Base-by-base conservation (phyloP, 2,888 invertebrate genomes). In the Tryphoninae sp. region DNA sequence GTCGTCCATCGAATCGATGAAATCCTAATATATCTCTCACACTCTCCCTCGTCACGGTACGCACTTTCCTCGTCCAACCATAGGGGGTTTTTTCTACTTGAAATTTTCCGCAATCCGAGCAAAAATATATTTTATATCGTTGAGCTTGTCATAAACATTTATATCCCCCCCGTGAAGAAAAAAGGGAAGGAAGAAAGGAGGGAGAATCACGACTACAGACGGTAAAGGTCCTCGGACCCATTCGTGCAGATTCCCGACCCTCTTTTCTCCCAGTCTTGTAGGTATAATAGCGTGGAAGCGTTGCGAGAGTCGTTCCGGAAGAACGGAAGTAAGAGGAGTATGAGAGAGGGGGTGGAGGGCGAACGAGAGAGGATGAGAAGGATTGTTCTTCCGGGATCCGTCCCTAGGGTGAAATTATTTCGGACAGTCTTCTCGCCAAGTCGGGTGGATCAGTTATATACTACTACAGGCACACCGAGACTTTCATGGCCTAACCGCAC, bases 321-420 rank as follows among this genome's bases (percentile, higher is more conserved):
- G 77, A 65, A 64, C 55, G 77, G 65, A 76, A 81, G 78, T 49
- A 42, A 49, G 74, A 71, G 78, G 53, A 26, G 26, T 4, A 33
- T 53, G 45, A 62, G 61, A 69, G 33, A 51, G 8, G 19, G 53
- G 45, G 33, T 0, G 16, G 71, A 40, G 22, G 23, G 13, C n/a
- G 61, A 61, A 75, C 49, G 49, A 42, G 75, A 72, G 78, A 65
- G 51, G 62, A 26, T 51, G 53, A 77, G 33, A 51, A 9, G 75
- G 72, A 81, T 77, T 78, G 81, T 83, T 83, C 81, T 81, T 83
- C 74, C 74, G 74, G 67, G 55, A 85, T 82, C 69, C 69, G 80
- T 81, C 85, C 84, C 85, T 80, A 16, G 83, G 83, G 84, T 71
- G 26, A 78, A 80, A 84, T 85, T 84, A 85, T 81, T 84, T 81